Evolutionary conservation across 2,113 vertebrate genomes (phyloP), one percentile per base, ranked within the genome.

Genomic region (Oxyruncus cristatus): DNA sequence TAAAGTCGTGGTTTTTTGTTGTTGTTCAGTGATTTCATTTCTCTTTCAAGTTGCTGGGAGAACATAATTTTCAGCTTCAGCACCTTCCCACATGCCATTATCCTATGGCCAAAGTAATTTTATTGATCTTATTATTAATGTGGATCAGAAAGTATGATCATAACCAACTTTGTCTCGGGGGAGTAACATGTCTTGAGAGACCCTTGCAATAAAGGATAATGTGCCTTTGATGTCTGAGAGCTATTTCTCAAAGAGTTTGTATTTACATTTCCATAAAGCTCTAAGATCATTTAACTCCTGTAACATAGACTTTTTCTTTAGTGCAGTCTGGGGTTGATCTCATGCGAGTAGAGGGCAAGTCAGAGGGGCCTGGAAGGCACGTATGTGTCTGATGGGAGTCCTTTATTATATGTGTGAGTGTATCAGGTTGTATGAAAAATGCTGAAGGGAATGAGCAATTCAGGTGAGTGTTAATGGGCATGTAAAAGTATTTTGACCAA

Each of bases 11-110:
- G 2, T 62, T 92, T 72, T 18, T 72, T 88, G 21, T 65, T 94
- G 35, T 79, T 92, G 35, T 74, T 89, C 53, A 71, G 71, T 63
- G 55, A 73, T 91, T 86, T 95, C 49, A 90, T 79, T 94, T 92
- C 35, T 96, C 21, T 89, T 85, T 95, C 47, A 74, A 63, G 59
- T 93, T 89, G 5, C 49, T 79, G 37, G 41, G 33, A 88, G 62
- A 82, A 83, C 10, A 62, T 46, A 80, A 58, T 95, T 96, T 96
- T 92, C 62, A 83, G 63, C 62, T 66, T 87, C 80, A 78, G 20
- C 30, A 88, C 76, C 73, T 91, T 96, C 87, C n/a, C n/a, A 62
- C 4, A 3, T 79, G 66, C 6, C 8, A 6, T 37, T 87, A 30
- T 61, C 66, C 24, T 67, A 28, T 59, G 32, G 35, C 55, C 62